A percentile compares a stretch with the other conserved stretches of the same genome.
These are phyloP conservation scores for Saxicola maurus DNA, from an alignment of 2,797 vertebrate genomes.

Conservation along the genomic window DNA sequence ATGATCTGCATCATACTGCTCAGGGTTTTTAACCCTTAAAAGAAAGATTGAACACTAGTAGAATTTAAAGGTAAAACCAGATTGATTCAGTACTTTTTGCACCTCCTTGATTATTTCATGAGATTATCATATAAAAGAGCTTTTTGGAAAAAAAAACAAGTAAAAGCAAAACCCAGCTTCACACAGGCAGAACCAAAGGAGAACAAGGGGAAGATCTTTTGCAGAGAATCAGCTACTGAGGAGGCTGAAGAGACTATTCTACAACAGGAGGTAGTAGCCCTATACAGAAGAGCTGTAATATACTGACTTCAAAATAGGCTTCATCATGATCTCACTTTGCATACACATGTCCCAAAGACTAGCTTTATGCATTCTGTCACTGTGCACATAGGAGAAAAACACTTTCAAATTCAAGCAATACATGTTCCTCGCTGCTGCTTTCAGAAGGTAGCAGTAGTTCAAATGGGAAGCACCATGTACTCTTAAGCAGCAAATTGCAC, in stretches of 20 bases:
- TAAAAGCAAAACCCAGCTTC: background rate
- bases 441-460: constrained; percentile 16
- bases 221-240: background rate
- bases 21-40: background rate
- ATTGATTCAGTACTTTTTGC: background rate
- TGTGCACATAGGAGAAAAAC: background rate
- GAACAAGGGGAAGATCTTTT: background rate
- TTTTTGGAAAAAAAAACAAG: background rate
- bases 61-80: background rate
- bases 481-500: constrained; percentile 37
- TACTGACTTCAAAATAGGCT: background rate
- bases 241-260: background rate
- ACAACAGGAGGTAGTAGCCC: background rate
- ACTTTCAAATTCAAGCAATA: background rate
- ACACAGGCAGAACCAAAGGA: background rate
- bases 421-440: background rate
- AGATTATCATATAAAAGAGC: background rate
- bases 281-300: background rate
- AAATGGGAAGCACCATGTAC: background rate
- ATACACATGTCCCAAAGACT: background rate
- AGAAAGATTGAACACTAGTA: background rate
- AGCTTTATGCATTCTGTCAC: constrained; percentile 33
- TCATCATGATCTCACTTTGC: background rate
- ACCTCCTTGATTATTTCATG: background rate
- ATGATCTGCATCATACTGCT: background rate